Evolutionary conservation across 2,888 invertebrate genomes (phyloP).

Genomic region (Agriopis aurantiaria): DNA sequence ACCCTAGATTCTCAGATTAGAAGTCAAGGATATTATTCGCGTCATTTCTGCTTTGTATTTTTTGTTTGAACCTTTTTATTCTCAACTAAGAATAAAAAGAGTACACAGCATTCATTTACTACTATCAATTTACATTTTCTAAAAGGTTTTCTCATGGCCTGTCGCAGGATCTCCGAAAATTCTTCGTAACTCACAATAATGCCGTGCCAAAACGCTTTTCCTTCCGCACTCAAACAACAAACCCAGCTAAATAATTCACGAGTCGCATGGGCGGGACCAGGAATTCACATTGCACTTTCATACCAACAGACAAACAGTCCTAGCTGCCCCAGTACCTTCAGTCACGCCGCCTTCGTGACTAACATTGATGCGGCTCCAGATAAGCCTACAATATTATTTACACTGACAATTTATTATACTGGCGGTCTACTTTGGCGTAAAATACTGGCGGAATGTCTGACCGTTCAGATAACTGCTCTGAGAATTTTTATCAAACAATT

Average conservation of each 20-base stretch:
- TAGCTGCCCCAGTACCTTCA: conserved; percentile 54
- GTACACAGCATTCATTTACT: background rate
- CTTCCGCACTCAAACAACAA: conserved; percentile 10
- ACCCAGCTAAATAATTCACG: conserved; percentile 28
- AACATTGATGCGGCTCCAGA: conserved; percentile 72
- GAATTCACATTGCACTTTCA: conserved; percentile 34
- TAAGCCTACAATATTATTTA: conserved; percentile 74
- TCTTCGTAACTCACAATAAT: background rate
- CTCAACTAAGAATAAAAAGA: background rate
- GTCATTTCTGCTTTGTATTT: conserved; percentile 9
- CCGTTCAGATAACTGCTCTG: conserved; percentile 46
- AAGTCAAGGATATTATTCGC: conserved; percentile 25
- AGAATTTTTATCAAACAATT: conserved; percentile 7
- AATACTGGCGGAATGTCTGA: conserved; percentile 50
- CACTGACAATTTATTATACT: conserved; percentile 59
- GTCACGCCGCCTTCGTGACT: conserved; percentile 76
- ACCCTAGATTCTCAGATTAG: conserved; percentile 24
- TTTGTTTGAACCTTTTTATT: background rate
- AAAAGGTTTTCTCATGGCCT: background rate
- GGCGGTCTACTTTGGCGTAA: conserved; percentile 49
- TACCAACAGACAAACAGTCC: conserved; percentile 34
- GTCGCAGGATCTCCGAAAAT: background rate
- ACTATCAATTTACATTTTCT: background rate
- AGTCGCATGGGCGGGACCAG: conserved; percentile 19
- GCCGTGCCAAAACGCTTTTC: conserved; percentile 2